Evolutionary conservation across 2,888 invertebrate genomes (phyloP).

Genomic region (Mactromeris polynyma): DNA sequence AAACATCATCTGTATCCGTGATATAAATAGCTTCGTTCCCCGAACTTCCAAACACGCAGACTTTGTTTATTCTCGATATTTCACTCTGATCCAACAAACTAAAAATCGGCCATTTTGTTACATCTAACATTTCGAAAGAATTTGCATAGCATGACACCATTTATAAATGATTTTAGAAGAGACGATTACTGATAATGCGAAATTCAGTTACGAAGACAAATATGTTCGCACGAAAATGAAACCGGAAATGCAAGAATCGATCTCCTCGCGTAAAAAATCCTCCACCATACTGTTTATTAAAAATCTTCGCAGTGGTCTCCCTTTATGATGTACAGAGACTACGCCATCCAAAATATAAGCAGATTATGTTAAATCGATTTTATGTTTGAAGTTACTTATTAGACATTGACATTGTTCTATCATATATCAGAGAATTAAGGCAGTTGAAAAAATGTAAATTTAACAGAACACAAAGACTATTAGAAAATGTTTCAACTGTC

Average conservation of each 20-base stretch:
- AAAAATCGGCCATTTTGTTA: conserved; percentile 89
- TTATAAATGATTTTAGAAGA: background rate
- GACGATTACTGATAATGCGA: background rate
- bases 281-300: background rate
- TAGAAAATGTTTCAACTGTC: no score
- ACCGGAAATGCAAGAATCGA: conserved; percentile 23
- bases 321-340: no score
- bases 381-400: no score
- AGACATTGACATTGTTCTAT: no score
- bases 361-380: no score
- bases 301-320: background rate
- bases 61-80: conserved; percentile 88
- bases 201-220: background rate
- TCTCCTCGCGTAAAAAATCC: conserved; percentile 7
- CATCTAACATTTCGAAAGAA: conserved; percentile 69
- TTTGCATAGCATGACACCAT: background rate
- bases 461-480: no score
- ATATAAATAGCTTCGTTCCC: conserved; percentile 90
- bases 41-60: conserved; percentile 89
- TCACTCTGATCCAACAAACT: conserved; percentile 89
- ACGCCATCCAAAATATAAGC: no score
- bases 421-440: no score
- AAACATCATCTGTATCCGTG: conserved; percentile 89
- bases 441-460: no score
- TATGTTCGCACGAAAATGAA: conserved; percentile 2